A percentile compares a stretch with the other conserved stretches of the same genome.
phyloP scores from a whole-genome alignment of 2,113 vertebrate genomes.

The Enhydra lutris region DNA sequence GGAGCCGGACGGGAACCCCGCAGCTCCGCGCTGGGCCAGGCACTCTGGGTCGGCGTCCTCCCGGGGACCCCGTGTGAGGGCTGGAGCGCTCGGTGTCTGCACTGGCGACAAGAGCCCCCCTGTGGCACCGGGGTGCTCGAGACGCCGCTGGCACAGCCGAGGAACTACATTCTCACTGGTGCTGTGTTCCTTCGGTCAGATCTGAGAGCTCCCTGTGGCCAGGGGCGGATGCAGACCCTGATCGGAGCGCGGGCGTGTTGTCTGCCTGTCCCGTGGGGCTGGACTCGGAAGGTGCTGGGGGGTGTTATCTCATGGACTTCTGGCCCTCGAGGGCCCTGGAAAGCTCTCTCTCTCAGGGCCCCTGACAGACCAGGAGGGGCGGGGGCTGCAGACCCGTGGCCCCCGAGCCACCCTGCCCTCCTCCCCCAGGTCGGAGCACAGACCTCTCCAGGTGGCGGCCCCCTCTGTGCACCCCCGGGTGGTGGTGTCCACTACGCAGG shows the following conservation, averaged over 20 bases:
- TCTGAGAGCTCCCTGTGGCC: too few relatives aligned
- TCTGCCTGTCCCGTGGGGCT: neutral
- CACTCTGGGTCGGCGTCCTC: too few relatives aligned
- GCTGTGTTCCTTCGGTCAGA: neutral
- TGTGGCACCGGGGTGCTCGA: fast-evolving
- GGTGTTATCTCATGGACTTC: neutral
- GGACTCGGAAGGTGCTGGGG: neutral
- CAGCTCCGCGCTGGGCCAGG: too few relatives aligned
- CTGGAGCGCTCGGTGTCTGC: fast-evolving
- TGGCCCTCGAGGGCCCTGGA: fast-evolving
- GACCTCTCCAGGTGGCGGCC: conserved; percentile 83
- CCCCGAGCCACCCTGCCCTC: fast-evolving
- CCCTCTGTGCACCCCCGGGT: conserved; percentile 85
- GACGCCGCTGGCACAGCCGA: neutral
- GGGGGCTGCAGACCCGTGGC: fast-evolving
- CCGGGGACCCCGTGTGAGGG: fast-evolving
- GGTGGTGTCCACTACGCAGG: conserved; percentile 93
- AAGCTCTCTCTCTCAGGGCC: neutral
- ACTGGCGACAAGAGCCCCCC: neutral
- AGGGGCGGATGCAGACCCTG: fast-evolving
- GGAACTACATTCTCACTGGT: neutral
- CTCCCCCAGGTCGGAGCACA: neutral
- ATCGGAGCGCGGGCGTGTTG: fast-evolving
- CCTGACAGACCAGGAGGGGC: neutral
- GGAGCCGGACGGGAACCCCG: neutral